phyloP scores from a whole-genome alignment of 1,140 invertebrate genomes.

The Scaptomyza montana region DNA sequence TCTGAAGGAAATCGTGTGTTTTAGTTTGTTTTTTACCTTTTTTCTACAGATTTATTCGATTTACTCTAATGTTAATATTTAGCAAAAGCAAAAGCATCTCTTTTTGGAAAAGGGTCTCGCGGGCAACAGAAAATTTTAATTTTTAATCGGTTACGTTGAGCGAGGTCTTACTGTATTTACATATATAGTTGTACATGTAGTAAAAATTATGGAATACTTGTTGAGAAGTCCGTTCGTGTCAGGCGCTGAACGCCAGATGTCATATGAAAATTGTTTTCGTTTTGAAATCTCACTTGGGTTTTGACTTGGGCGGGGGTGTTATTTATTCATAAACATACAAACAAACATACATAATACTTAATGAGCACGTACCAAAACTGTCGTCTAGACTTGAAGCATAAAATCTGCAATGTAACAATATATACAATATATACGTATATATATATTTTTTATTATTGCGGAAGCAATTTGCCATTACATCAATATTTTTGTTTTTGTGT shows the following conservation, averaged over 20 bases:
- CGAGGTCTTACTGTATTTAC: too few species aligned
- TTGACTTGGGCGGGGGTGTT: conserved; percentile 7
- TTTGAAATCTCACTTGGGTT: neutral
- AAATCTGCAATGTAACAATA: conserved; percentile 72
- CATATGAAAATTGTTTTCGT: conserved; percentile 53
- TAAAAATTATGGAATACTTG: conserved; percentile 61
- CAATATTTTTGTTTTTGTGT: conserved; percentile 27
- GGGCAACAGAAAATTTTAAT: too few species aligned
- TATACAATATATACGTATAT: too few species aligned
- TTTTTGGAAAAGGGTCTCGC: too few species aligned
- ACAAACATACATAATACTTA: conserved; percentile 42
- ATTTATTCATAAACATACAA: conserved; percentile 16
- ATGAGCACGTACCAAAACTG: conserved; percentile 79
- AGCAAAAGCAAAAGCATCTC: too few species aligned
- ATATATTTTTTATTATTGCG: conserved; percentile 65
- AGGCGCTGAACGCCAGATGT: conserved; percentile 29
- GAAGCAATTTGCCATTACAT: conserved; percentile 63
- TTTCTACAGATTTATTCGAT: too few species aligned
- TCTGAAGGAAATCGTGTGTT: too few species aligned
- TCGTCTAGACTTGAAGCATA: conserved; percentile 79
- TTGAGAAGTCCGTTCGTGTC: conserved; percentile 19
- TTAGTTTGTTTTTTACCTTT: too few species aligned
- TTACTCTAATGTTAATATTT: too few species aligned
- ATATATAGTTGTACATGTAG: conserved; percentile 8
- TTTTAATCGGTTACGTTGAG: too few species aligned